These are phyloP conservation scores for Fistularia commersonii DNA, from an alignment of 2,797 vertebrate species.

Conservation along the genomic window DNA sequence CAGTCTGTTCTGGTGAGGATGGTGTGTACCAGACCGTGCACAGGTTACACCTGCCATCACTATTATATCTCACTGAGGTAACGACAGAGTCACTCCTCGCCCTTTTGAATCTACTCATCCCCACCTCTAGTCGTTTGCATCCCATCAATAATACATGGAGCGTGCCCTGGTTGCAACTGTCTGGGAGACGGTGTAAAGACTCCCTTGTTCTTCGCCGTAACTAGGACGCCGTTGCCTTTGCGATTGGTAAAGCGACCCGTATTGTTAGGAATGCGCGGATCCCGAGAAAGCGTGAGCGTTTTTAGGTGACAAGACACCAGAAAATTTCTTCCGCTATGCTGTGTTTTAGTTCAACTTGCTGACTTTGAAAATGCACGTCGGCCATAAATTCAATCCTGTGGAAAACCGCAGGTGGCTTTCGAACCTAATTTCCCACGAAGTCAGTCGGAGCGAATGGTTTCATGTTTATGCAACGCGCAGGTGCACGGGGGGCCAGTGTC, in stretches of 20 bases:
- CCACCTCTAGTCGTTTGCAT: constrained; percentile 8
- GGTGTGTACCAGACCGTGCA: constrained; percentile 24
- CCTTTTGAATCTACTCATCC: constrained; percentile 22
- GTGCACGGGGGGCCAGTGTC: constrained; percentile 8
- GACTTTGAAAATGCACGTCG: not conserved
- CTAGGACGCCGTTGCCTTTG: constrained; percentile 33
- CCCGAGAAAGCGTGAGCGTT: not conserved
- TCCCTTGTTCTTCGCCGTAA: constrained; percentile 15
- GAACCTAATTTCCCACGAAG: constrained; percentile 12
- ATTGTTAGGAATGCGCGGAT: constrained; percentile 8
- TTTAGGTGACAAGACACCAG: not conserved
- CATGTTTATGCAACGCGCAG: constrained; percentile 29
- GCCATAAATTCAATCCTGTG: constrained; percentile 6
- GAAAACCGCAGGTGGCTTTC: constrained; percentile 3
- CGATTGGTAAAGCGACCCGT: constrained; percentile 6
- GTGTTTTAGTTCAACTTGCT: constrained; percentile 10
- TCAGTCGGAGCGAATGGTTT: constrained; percentile 13
- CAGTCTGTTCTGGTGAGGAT: too few species aligned
- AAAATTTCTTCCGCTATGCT: not conserved
- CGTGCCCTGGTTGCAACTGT: constrained; percentile 6
- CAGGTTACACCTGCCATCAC: too few species aligned
- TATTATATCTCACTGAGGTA: constrained; percentile 4
- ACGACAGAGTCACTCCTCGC: constrained; percentile 13
- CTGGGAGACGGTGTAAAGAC: constrained; percentile 34
- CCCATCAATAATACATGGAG: constrained; percentile 57